phyloP scores from a whole-genome alignment of 2,797 vertebrate genomes.

The Ambastaia sidthimunki region DNA sequence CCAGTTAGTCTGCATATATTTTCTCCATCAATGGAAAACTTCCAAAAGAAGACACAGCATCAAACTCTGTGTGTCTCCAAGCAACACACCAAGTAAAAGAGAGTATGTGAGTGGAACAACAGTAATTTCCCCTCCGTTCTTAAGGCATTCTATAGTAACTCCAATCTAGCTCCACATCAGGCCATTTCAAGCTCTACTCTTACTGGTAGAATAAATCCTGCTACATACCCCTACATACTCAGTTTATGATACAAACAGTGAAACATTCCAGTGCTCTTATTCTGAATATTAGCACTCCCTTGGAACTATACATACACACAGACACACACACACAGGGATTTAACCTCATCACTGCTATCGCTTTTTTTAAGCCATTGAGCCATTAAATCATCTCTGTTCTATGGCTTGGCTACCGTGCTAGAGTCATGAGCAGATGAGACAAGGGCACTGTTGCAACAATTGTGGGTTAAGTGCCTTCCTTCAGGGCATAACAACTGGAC shows the following conservation, averaged over 20 bases:
- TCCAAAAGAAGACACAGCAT: not conserved
- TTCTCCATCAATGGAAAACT: not conserved
- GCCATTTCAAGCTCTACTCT: not conserved
- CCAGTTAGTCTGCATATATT: not conserved
- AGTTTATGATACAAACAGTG: too few relatives aligned
- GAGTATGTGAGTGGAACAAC: not conserved
- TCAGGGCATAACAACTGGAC: slow-evolving; percentile 31
- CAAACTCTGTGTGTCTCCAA: not conserved
- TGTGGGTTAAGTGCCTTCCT: slow-evolving; percentile 44
- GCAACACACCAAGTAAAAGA: slow-evolving; percentile 1
- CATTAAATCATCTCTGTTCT: slow-evolving; percentile 24
- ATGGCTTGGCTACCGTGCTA: slow-evolving; percentile 36
- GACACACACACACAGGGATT: not conserved
- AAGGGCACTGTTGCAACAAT: slow-evolving; percentile 21
- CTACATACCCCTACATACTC: too few relatives aligned
- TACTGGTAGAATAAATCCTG: too few relatives aligned
- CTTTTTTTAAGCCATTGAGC: slow-evolving; percentile 33
- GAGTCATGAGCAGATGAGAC: slow-evolving; percentile 27
- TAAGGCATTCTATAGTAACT: not conserved
- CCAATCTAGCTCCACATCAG: not conserved
- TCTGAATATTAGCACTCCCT: too few relatives aligned
- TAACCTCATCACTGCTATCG: not conserved
- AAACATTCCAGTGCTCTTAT: too few relatives aligned
- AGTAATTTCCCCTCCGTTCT: not conserved
- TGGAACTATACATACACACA: too few relatives aligned